phyloP scores from a whole-genome alignment of 2,113 vertebrate genomes.

The Oenanthe oenanthe region DNA sequence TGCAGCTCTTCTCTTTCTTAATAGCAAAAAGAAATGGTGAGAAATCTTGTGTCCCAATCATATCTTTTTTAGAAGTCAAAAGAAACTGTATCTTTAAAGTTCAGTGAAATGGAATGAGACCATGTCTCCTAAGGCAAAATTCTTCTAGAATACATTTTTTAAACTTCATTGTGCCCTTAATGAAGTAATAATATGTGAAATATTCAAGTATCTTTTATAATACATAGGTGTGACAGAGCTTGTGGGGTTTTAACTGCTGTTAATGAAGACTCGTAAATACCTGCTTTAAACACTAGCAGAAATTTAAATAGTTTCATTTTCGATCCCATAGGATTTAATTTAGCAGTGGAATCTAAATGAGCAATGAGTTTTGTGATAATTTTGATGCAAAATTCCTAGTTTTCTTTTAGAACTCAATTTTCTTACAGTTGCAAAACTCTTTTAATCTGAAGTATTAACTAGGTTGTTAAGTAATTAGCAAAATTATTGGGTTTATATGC shows the following conservation, averaged over 20 bases:
- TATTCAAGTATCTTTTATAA: not conserved
- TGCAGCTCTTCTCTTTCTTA: not conserved
- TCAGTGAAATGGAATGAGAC: not conserved
- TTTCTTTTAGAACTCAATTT: not conserved
- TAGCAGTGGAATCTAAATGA: not conserved
- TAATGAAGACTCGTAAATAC: not conserved
- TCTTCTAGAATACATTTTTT: not conserved
- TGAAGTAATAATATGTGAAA: not conserved
- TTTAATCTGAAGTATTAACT: not conserved
- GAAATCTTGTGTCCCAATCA: not conserved
- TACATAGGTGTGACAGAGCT: not conserved
- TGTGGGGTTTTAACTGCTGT: not conserved
- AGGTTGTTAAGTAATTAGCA: not conserved
- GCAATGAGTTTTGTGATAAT: not conserved
- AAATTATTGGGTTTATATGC: not conserved
- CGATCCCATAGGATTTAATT: not conserved
- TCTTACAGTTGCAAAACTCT: not conserved
- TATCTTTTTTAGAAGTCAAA: not conserved
- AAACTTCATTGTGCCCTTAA: not conserved
- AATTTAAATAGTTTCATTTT: not conserved
- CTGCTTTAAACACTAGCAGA: not conserved
- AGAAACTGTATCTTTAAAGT: not conserved
- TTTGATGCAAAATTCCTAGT: not conserved
- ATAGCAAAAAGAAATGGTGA: not conserved
- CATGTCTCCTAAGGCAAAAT: not conserved